Percentiles rank a stretch among this genome's conserved stretches.
phyloP scores from a whole-genome alignment of 2,888 invertebrate species.

The Pilophorus perplexus region DNA sequence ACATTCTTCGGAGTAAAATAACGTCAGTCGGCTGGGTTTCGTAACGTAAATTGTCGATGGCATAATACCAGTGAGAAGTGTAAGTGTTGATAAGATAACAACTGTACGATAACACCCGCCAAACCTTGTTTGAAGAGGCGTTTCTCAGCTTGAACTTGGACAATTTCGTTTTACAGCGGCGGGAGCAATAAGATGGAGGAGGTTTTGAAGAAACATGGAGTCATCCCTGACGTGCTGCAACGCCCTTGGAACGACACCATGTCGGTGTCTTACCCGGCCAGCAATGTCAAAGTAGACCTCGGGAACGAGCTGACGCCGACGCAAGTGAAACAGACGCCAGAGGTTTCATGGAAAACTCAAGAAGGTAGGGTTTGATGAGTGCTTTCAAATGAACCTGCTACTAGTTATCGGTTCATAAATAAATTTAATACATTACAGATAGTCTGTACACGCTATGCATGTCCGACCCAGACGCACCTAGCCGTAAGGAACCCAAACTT shows the following conservation, averaged over 20 bases:
- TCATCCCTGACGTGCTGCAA: not conserved
- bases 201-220: not conserved
- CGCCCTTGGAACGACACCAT: not conserved
- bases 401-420: too few species aligned
- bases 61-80: too few species aligned
- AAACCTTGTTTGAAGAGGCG: too few species aligned
- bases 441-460: conserved; percentile 72
- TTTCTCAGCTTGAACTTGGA: too few species aligned
- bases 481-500: conserved; percentile 69
- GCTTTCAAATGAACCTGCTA: too few species aligned
- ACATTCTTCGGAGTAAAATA: too few species aligned
- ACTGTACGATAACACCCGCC: too few species aligned
- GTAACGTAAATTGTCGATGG: too few species aligned
- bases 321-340: conserved; percentile 70
- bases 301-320: conserved; percentile 75
- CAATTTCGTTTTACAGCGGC: too few species aligned
- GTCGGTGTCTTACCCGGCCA: not conserved
- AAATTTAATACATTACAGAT: not conserved
- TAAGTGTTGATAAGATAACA: too few species aligned
- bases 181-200: too few species aligned
- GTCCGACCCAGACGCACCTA: conserved; percentile 93
- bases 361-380: not conserved
- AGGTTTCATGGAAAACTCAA: conserved; percentile 64
- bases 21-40: too few species aligned
- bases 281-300: conserved; percentile 54